Evolutionary conservation across 2,888 invertebrate species (phyloP).

Genomic region (Drosophila greeni): DNA sequence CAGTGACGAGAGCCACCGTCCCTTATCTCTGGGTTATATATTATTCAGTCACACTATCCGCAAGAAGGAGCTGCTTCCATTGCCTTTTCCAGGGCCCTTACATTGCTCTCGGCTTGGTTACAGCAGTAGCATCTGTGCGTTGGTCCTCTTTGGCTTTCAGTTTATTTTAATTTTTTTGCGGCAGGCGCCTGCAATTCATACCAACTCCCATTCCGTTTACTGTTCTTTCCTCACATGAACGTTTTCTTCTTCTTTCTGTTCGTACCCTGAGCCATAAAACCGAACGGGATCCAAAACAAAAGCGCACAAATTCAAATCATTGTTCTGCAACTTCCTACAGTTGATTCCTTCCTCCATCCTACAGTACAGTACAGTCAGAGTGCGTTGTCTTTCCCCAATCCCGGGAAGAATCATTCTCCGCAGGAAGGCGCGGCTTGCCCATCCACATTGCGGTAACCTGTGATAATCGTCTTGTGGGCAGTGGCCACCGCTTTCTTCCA

Average conservation of each 20-base stretch:
- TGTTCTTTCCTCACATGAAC: conserved; percentile 1
- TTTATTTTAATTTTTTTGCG: conserved; percentile 61
- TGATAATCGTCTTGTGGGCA: conserved; percentile 69
- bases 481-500: conserved; percentile 36
- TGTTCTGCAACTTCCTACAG: conserved; percentile 52
- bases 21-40: conserved; percentile 64
- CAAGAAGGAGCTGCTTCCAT: conserved; percentile 23
- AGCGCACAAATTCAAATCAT: conserved; percentile 70
- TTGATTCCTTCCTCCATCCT: conserved; percentile 14
- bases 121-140: conserved; percentile 57
- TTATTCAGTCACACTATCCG: conserved; percentile 64
- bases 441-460: conserved; percentile 59
- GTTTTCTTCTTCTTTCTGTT: conserved; percentile 44
- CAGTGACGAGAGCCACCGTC: conserved; percentile 23
- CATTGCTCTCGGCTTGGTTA: conserved; percentile 25
- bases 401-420: conserved; percentile 33
- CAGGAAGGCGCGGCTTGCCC: conserved; percentile 54
- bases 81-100: conserved; percentile 30
- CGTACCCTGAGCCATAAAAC: conserved; percentile 62
- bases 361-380: neutral
- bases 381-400: neutral
- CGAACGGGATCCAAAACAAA: conserved; percentile 52
- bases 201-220: conserved; percentile 19
- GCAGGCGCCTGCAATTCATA: conserved; percentile 15
- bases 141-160: conserved; percentile 31